phyloP scores from a whole-genome alignment of 2,113 vertebrate species.

The Desmodus rotundus region DNA sequence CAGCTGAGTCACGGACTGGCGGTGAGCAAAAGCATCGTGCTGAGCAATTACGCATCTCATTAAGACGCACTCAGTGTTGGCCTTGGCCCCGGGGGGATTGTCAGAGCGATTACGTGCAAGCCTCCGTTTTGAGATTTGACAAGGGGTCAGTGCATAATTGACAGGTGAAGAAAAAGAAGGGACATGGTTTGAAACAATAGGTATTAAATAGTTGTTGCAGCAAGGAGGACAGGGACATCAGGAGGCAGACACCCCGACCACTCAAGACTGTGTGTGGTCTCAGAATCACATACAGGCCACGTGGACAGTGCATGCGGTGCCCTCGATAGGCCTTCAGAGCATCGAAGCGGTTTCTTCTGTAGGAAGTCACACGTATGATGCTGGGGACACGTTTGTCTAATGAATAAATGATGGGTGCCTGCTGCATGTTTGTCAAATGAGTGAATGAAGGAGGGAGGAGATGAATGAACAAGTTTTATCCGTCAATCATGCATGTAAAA shows the following conservation, averaged over 20 bases:
- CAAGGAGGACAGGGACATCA: not conserved
- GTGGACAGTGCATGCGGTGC: not conserved
- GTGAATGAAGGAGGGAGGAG: not conserved
- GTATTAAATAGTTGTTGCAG: not conserved
- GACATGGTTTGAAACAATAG: not conserved
- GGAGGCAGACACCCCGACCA: not conserved
- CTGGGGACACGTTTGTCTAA: not conserved
- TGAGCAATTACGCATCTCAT: not conserved
- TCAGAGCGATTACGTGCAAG: conserved; percentile 18
- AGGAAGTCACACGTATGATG: not conserved
- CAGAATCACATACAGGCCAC: not conserved
- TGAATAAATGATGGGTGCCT: not conserved
- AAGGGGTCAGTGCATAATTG: not conserved
- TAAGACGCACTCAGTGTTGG: not conserved
- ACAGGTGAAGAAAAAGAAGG: not conserved
- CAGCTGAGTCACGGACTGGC: not conserved
- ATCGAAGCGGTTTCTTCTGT: not conserved
- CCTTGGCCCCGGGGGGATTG: not conserved
- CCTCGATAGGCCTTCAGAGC: not conserved
- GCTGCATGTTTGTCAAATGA: not conserved
- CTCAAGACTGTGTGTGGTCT: not conserved
- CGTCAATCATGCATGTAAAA: not conserved
- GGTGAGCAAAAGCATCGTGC: not conserved
- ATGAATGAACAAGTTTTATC: not conserved
- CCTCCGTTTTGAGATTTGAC: conserved; percentile 12